A percentile compares a stretch with the other conserved stretches of the same genome.
Conservation (phyloP, 1,140 invertebrate species). For the Paraescarpia echinospica region DNA sequence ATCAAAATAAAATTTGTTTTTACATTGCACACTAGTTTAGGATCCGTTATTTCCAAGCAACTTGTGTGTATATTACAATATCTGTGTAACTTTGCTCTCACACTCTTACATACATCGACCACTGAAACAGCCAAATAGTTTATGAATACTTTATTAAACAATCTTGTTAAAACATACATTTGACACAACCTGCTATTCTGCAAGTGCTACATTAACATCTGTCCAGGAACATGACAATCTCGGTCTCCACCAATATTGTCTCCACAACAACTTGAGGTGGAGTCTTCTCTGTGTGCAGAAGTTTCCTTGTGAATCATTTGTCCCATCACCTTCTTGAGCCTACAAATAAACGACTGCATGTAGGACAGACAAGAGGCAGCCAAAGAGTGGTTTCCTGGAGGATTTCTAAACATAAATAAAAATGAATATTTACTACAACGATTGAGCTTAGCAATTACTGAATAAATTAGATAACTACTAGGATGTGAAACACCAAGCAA, state of each 20-base stretch:
- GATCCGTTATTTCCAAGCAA: too few species aligned
- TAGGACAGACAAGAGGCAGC: too few species aligned
- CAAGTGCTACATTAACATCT: not conserved
- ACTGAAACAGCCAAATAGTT: not conserved
- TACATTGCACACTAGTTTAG: too few species aligned
- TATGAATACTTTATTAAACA: not conserved
- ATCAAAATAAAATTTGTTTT: not conserved
- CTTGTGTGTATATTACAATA: too few species aligned
- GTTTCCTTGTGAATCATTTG: not conserved
- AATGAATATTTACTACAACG: not conserved
- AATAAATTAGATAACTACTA: not conserved
- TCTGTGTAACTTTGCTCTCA: too few species aligned
- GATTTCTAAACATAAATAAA: not conserved
- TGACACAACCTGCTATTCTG: not conserved
- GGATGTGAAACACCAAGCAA: too few species aligned
- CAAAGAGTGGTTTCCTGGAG: too few species aligned
- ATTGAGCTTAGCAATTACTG: not conserved
- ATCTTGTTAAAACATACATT: not conserved
- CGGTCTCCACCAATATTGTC: not conserved
- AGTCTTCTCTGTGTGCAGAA: not conserved
- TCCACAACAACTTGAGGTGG: not conserved
- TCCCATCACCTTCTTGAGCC: not conserved
- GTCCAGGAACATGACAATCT: not conserved
- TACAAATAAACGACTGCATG: not conserved
- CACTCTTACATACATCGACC: too few species aligned